Evolutionary conservation across 1,140 invertebrate genomes (phyloP).

Genomic region (Popillia japonica): DNA sequence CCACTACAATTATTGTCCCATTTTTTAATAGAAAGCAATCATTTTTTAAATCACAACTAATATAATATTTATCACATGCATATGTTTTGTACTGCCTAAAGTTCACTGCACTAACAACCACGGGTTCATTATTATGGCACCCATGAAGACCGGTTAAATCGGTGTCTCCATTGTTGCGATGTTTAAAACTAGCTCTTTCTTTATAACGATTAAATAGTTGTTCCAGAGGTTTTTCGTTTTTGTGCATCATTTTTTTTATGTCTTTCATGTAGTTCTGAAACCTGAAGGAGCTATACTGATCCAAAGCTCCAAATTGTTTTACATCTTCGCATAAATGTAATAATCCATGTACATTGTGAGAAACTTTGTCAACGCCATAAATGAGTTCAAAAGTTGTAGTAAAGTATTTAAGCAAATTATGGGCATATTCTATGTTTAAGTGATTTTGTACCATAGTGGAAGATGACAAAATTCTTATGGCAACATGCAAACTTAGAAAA

Average conservation of each 20-base stretch:
- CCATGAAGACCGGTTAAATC: neutral
- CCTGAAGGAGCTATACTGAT: neutral
- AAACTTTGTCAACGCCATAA: neutral
- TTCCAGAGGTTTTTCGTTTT: neutral
- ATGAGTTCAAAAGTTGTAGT: neutral
- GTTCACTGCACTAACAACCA: too few relatives aligned
- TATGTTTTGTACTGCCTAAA: too few relatives aligned
- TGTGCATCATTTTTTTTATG: too few relatives aligned
- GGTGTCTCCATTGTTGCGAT: neutral
- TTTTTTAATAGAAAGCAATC: too few relatives aligned
- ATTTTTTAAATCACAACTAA: too few relatives aligned
- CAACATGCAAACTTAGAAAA: neutral
- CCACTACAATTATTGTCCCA: too few relatives aligned
- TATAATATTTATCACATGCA: too few relatives aligned
- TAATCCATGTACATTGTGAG: neutral
- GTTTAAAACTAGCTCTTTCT: neutral
- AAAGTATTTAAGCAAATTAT: neutral
- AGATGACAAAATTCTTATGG: neutral
- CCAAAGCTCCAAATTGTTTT: neutral
- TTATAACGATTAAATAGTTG: neutral
- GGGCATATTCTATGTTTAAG: neutral
- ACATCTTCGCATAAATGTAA: neutral
- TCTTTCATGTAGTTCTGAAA: neutral
- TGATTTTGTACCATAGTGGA: neutral
- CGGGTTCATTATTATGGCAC: too few relatives aligned